Conservation (phyloP, 2,888 invertebrate genomes). For the Frankliniella fusca region DNA sequence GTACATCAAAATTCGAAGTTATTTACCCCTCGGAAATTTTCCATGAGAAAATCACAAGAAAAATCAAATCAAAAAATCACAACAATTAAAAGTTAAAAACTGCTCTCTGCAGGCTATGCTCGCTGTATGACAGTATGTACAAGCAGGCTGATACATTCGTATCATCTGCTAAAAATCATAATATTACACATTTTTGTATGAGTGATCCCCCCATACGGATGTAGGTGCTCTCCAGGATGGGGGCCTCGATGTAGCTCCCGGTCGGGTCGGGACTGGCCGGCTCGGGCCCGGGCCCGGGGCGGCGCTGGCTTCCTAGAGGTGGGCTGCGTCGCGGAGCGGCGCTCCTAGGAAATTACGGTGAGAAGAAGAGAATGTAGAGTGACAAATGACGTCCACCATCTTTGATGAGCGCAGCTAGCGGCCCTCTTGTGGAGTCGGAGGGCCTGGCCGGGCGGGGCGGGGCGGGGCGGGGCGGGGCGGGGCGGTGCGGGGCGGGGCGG, state of each 20-base stretch:
- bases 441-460: neutral
- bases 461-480: neutral
- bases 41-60: too few species aligned
- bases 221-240: too few species aligned
- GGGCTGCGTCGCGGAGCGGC: neutral
- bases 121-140: too few species aligned
- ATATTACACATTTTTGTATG: too few species aligned
- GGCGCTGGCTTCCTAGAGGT: neutral
- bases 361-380: constrained; percentile 2
- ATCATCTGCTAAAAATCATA: too few species aligned
- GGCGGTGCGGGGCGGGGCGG: neutral
- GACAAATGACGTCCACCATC: constrained; percentile 16
- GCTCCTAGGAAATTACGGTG: neutral
- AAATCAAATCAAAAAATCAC: too few species aligned
- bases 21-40: too few species aligned
- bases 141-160: too few species aligned
- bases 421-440: neutral
- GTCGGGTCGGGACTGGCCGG: neutral
- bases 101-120: too few species aligned
- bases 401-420: constrained; percentile 8
- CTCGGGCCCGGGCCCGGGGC: neutral
- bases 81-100: too few species aligned
- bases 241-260: neutral
- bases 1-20: too few species aligned
- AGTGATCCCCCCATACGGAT: too few species aligned